Evolutionary conservation across 2,888 invertebrate species (phyloP), one percentile per base, ranked within the genome.

Genomic region (Teleogryllus oceanicus): DNA sequence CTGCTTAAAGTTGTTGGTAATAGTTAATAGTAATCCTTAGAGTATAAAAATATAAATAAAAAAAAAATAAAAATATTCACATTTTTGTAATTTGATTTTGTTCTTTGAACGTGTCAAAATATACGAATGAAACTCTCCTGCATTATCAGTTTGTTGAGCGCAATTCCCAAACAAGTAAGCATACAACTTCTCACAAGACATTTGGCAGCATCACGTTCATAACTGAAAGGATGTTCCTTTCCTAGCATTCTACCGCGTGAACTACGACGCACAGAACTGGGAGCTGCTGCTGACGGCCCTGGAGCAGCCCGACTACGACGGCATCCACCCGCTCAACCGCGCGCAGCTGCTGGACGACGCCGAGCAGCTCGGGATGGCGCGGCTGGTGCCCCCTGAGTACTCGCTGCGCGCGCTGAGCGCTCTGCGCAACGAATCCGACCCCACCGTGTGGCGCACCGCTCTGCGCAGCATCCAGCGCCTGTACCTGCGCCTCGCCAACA

Each of bases 321-420:
- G 84, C 20, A 91, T 97, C 77, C 91, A 93, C n/a, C 87, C 89
- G 3, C 88, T 94, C 80, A 96, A 94, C 84, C 88, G 96, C 74
- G 95, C 95, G 0, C 94, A 96, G 85, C 88, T 98, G 20, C 88
- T 98, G 77, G 92, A 94, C 79, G 97, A 97, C 86, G 91, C 93
- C 0, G n/a, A 62, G n/a, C 16, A 18, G 13, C 62, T 62, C 5
- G 62, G 62, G 8, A 16, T 1, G 62, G 13, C 62, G 62, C 13
- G n/a, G 8, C 62, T 13, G 13, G 11, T 62, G 16, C 62, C 16
- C 1, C 12, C 16, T 8, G n/a, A 13, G 16, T 5, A 8, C 5
- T 13, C 62, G 16, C 62, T 62, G 13, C 16, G n/a, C 16, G n/a
- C n/a, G 13, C 13, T 62, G 8, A 12, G 62, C 5, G 62, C 16